Evolutionary conservation across 2,888 invertebrate species (phyloP).

Genomic region (Ecliptopera silaceata): DNA sequence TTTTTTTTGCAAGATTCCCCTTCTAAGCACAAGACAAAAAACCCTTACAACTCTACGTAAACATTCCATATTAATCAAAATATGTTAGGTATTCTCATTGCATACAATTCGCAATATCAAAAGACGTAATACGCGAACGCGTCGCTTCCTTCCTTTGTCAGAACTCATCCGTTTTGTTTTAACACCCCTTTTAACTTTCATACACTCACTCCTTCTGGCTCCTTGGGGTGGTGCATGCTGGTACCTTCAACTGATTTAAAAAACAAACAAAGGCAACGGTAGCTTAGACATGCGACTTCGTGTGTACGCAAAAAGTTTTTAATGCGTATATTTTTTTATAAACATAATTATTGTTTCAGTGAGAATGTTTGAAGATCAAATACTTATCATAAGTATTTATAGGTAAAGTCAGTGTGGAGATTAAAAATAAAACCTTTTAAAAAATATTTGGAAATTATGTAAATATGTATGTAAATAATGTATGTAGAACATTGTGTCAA

Average conservation of each 20-base stretch:
- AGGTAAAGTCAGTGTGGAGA: no score
- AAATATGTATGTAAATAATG: no score
- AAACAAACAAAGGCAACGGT: background rate
- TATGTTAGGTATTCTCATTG: slow-evolving; percentile 71
- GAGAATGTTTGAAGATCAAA: no score
- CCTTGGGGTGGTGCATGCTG: slow-evolving; percentile 49
- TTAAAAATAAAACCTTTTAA: no score
- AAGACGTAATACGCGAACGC: slow-evolving; percentile 68
- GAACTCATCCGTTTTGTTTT: slow-evolving; percentile 81
- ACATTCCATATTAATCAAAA: slow-evolving; percentile 73
- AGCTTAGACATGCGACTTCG: background rate
- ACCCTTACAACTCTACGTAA: slow-evolving; percentile 32
- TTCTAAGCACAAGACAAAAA: slow-evolving; percentile 35
- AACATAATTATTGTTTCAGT: no score
- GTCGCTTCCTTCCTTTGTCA: slow-evolving; percentile 81
- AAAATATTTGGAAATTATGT: no score
- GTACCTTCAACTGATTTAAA: slow-evolving; percentile 6
- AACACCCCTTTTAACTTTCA: slow-evolving; percentile 80
- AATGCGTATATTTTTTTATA: no score
- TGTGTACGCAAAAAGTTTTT: background rate
- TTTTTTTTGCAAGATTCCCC: no score
- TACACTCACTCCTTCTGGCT: slow-evolving; percentile 67
- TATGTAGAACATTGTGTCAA: no score
- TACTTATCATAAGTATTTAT: no score
- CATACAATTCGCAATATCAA: slow-evolving; percentile 66